Percentiles rank a stretch among this genome's conserved stretches.
These are phyloP conservation scores for Neoscelio sp. DNA, from an alignment of 2,888 invertebrate species.

Conservation along the genomic window DNA sequence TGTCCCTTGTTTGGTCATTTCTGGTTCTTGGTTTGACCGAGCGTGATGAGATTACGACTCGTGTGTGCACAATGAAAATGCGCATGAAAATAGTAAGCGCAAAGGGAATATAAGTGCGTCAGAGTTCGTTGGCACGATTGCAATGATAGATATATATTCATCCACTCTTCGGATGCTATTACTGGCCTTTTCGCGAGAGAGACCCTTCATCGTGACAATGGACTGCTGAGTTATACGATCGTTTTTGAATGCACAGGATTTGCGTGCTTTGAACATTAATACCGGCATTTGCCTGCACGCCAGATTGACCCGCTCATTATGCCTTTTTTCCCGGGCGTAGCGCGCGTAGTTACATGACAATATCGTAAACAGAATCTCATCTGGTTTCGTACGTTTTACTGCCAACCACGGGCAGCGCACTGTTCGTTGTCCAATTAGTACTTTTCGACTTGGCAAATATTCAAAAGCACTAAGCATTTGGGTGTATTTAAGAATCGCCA, in stretches of 20 bases:
- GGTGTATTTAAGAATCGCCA: constrained; percentile 65
- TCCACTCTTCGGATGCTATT: constrained; percentile 70
- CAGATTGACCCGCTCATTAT: constrained; percentile 57
- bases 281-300: constrained; percentile 54
- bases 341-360: constrained; percentile 45
- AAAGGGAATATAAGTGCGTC: constrained; percentile 69
- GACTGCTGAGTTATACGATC: constrained; percentile 67
- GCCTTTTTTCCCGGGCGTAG: constrained; percentile 25
- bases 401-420: constrained; percentile 62
- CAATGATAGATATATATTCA: constrained; percentile 71
- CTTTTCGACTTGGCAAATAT: constrained; percentile 64
- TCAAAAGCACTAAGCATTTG: constrained; percentile 64
- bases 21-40: constrained; percentile 25
- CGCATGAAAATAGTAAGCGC: constrained; percentile 67
- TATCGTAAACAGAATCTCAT: constrained; percentile 66
- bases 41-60: constrained; percentile 46
- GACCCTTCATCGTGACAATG: constrained; percentile 68
- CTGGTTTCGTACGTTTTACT: constrained; percentile 59
- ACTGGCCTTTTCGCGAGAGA: constrained; percentile 70
- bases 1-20: constrained; percentile 57
- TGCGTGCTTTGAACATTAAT: constrained; percentile 71
- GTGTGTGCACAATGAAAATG: constrained; percentile 62
- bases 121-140: constrained; percentile 73
- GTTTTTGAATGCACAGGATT: constrained; percentile 69
- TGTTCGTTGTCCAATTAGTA: constrained; percentile 64